Evolutionary conservation across 2,888 invertebrate genomes (phyloP), one percentile per base, ranked within the genome.

Genomic region (Volucella bombylans): DNA sequence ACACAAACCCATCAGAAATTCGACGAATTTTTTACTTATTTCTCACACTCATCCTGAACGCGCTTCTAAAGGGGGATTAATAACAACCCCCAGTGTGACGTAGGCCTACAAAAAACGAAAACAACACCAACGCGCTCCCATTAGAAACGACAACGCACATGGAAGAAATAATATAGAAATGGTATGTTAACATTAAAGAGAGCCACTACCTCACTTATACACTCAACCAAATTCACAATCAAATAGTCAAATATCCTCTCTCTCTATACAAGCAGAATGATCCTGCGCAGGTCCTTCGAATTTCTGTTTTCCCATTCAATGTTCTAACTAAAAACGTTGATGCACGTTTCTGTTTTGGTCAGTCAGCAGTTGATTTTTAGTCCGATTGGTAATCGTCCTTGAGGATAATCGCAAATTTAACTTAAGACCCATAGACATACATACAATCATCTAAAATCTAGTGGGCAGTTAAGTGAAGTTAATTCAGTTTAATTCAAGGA

Each of bases 261-360:
- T 82, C 72, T 72, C 50, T 38, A 57, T 61, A 54, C 41, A 45
- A 45, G 45, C 64, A 50, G 23, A 52, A 38, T 54, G 4, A 77
- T 81, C 77, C 65, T 85, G 79, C 80, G 79, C 83, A 86, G 50
- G 79, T 83, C 83, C 82, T 81, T 82, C 39, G 71, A 15, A 72
- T 76, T 82, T 23, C 18, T 23, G 18, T 23, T 23, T 23, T 85
- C 71, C 74, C 80, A 76, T 80, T 86, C 80, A 82, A 71, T 77
- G 83, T 80, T 80, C 81, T 78, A 68, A 78, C 82, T 89, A 89
- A 90, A 91, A 90, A 90, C 90, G 88, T 89, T 90, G 88, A 90
- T 89, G 89, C 90, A 90, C 90, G 90, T 91, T 91, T 92, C 91
- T 92, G 91, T 92, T 92, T 92, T 92, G 92, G 91, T 92, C 91